These are phyloP conservation scores for Cyclophora punctaria DNA, from an alignment of 2,888 invertebrate species.

Conservation along the genomic window DNA sequence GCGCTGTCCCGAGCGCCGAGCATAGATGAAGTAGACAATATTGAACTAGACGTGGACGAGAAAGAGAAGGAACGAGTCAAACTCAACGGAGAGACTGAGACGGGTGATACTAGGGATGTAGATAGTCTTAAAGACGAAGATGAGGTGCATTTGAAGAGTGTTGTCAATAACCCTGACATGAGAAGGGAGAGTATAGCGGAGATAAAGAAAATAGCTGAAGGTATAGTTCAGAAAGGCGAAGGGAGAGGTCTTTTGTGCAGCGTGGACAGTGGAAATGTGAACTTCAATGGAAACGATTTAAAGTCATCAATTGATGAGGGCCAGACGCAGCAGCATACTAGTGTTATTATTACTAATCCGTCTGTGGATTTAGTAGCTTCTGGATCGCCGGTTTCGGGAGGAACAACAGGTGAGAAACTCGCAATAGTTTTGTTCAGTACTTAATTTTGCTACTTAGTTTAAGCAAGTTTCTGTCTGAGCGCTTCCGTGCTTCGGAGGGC, in stretches of 20 bases:
- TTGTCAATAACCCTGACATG: constrained; percentile 64
- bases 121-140: constrained; percentile 69
- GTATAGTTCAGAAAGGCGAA: constrained; percentile 67
- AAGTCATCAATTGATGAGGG: constrained; percentile 51
- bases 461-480: no score
- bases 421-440: no score
- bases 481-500: no score
- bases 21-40: constrained; percentile 66
- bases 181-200: constrained; percentile 66
- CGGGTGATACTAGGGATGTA: constrained; percentile 68
- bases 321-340: constrained; percentile 65
- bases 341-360: constrained; percentile 83
- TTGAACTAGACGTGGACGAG: constrained; percentile 57
- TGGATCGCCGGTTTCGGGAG: constrained; percentile 62
- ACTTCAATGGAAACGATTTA: constrained; percentile 52
- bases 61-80: constrained; percentile 46
- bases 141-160: constrained; percentile 56
- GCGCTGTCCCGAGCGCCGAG: constrained; percentile 62
- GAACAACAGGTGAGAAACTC: constrained; percentile 48
- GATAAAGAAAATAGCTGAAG: constrained; percentile 65
- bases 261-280: constrained; percentile 59
- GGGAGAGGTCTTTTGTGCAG: constrained; percentile 61
- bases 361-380: constrained; percentile 78
- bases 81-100: constrained; percentile 73
- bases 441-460: no score